Evolutionary conservation across 2,888 invertebrate species (phyloP).

Genomic region (Oxycera nigricornis): DNA sequence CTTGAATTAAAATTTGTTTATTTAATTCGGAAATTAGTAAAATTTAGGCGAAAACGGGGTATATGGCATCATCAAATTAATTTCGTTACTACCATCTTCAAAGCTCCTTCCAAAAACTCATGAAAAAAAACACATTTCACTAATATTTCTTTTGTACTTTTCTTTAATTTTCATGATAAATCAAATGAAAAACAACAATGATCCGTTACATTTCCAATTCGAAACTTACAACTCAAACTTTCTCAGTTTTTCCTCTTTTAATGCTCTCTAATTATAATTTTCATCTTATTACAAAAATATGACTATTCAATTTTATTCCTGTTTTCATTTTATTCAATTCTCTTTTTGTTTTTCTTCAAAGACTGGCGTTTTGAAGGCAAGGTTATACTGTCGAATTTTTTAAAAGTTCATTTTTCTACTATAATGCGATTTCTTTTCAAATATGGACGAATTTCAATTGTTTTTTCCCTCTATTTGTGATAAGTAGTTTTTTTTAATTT

Average conservation of each 20-base stretch:
- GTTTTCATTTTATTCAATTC: not conserved
- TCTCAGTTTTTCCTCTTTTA: not conserved
- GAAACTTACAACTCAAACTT: not conserved
- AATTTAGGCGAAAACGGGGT: no score
- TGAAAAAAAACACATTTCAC: not conserved
- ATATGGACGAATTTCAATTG: constrained; percentile 5
- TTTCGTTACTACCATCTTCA: not conserved
- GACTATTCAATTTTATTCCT: not conserved
- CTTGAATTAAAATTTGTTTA: no score
- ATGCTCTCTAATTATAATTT: not conserved
- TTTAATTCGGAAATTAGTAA: no score
- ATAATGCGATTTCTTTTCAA: not conserved
- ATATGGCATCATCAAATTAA: no score
- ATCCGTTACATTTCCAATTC: not conserved
- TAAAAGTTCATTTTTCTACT: not conserved
- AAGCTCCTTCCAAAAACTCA: not conserved
- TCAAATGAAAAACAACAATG: not conserved
- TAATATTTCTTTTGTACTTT: not conserved
- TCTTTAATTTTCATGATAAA: constrained; percentile 3
- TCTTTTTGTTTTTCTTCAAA: not conserved
- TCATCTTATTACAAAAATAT: not conserved
- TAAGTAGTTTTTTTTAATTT: not conserved
- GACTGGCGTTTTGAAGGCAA: not conserved
- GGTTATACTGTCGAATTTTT: not conserved
- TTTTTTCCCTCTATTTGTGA: not conserved